A percentile compares a stretch with the other conserved stretches of the same genome.
Conservation (phyloP, 2,888 invertebrate genomes). For the Notodonta dromedarius region DNA sequence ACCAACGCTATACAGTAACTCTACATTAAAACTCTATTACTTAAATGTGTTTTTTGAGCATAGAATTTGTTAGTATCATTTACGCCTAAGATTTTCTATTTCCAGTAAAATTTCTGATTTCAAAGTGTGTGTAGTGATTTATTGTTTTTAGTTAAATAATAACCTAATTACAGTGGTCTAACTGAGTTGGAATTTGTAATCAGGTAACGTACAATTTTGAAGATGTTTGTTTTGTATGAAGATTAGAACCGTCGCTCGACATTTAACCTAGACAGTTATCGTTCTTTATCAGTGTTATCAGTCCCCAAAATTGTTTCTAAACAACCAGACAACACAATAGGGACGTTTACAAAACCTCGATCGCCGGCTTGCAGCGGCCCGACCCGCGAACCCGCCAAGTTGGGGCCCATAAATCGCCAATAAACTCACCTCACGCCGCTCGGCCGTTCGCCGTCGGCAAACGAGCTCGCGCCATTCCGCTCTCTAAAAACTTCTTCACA, state of each 20-base stretch:
- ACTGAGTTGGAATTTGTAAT: too few species aligned
- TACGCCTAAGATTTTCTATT: not conserved
- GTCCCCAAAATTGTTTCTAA: slow-evolving; percentile 46
- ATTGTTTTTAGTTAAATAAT: too few species aligned
- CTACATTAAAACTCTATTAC: too few species aligned
- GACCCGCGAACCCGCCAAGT: slow-evolving; percentile 60
- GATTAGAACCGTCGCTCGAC: slow-evolving; percentile 18
- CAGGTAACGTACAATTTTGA: too few species aligned
- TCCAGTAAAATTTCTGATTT: too few species aligned
- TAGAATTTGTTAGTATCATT: not conserved
- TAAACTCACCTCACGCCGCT: slow-evolving; percentile 82
- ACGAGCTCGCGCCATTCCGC: slow-evolving; percentile 76
- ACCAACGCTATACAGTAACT: too few species aligned
- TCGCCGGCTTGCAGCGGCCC: slow-evolving; percentile 62
- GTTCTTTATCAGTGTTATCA: slow-evolving; percentile 35
- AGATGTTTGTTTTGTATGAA: not conserved
- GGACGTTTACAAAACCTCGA: slow-evolving; percentile 72
- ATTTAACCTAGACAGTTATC: slow-evolving; percentile 49
- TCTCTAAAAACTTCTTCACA: slow-evolving; percentile 75
- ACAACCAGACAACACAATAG: slow-evolving; percentile 48
- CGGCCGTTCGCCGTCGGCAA: slow-evolving; percentile 78
- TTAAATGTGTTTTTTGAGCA: too few species aligned
- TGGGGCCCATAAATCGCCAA: slow-evolving; percentile 79
- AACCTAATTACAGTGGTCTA: too few species aligned
- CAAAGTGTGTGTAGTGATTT: too few species aligned